Base-by-base conservation (phyloP, 2,797 vertebrate species). In the Bufotes viridis region DNA sequence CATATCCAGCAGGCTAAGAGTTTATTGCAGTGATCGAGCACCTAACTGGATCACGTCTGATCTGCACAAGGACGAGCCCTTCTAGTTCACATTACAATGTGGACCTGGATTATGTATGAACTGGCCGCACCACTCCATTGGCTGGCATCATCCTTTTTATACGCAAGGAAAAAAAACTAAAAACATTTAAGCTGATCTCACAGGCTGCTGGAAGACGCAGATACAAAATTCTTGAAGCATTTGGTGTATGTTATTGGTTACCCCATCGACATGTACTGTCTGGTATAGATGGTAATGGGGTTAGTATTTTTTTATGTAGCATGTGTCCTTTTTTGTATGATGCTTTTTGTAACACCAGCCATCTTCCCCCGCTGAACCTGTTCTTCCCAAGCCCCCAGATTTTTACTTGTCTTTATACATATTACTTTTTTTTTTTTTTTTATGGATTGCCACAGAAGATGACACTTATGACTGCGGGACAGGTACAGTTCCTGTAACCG, bases 241-340 rank as follows among this genome's bases (percentile, higher is more conserved):
- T 83, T 83, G 78, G 67, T 81, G 78, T 86, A 86, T 75, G 75
- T 65, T 81, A 53, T 82, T 67, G 55, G 70, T 76, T 75, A 87
- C 49, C 60, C 81, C 49, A 75, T 63, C 65, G 42, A 84, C 60
- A 17, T 79, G 49, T 79, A 85, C 78, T 61, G 83, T 85, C 69
- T 42, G 20, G 69, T 49, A 53, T 67, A 84, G 78, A 81, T 55
- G 60, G 67, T 49, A 57, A 81, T 60, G 57, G 82, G 70, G 61
- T 82, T 82, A 61, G 84, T 85, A 24, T 87, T 86, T 89, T 88
- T 86, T 83, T 86, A 86, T 86, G 84, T 89, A 83, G 84, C 84
- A 87, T 83, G 80, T 89, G 80, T 89, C 81, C n/a, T n/a, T 84
- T 88, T 83, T 89, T 89, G 84, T 86, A 89, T 88, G 63, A 87